Conservation (phyloP, 2,113 vertebrate genomes). For the Brachypodius melanocephalos region DNA sequence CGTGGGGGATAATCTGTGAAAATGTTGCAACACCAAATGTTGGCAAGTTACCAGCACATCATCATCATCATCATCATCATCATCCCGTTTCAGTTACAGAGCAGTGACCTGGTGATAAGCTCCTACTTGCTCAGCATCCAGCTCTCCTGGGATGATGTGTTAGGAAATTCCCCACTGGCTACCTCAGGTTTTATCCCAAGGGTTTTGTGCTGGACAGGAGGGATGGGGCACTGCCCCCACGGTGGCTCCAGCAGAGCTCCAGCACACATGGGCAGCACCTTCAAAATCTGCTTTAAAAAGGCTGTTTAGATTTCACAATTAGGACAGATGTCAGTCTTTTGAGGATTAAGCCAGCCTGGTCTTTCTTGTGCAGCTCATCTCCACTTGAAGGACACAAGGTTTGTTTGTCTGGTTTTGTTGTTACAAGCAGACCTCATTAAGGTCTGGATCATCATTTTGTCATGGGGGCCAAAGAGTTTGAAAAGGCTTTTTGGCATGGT, state of each 20-base stretch:
- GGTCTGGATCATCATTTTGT: background rate
- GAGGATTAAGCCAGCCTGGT: background rate
- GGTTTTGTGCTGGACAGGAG: background rate
- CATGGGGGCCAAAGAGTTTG: background rate
- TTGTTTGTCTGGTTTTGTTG: background rate
- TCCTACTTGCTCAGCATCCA: background rate
- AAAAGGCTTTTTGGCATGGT: background rate
- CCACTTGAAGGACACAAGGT: background rate
- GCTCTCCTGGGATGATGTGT: background rate
- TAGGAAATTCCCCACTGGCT: slow-evolving; percentile 22
- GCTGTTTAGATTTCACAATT: background rate
- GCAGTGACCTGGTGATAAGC: slow-evolving; percentile 17
- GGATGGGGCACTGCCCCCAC: background rate
- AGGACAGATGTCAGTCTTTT: slow-evolving; percentile 34
- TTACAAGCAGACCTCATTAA: background rate
- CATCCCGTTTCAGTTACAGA: background rate
- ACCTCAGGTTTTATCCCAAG: background rate
- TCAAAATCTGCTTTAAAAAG: background rate
- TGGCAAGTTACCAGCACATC: background rate
- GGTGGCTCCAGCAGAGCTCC: background rate
- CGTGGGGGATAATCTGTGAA: background rate
- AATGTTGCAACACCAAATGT: background rate
- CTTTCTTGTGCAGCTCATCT: background rate
- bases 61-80: background rate
- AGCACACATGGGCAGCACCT: background rate